Evolutionary conservation across 2,113 vertebrate genomes (phyloP).

Genomic region (Crotophaga sulcirostris): DNA sequence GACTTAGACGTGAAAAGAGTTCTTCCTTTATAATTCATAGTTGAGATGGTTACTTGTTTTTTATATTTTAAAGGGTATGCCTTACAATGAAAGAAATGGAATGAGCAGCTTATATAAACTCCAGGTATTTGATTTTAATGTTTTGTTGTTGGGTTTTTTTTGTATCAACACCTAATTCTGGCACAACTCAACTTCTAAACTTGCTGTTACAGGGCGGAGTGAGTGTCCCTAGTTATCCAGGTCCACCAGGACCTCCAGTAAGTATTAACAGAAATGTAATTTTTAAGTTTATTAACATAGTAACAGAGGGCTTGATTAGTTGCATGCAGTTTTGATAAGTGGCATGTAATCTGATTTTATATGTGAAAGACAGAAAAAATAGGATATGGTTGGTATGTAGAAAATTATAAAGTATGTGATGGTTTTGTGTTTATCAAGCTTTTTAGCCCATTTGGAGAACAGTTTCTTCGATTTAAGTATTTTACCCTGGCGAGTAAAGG

Average conservation of each 20-base stretch:
- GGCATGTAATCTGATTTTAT: neutral
- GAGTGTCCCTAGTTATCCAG: constrained; percentile 81
- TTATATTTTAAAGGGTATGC: constrained; percentile 78
- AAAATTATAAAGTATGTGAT: neutral
- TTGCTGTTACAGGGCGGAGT: constrained; percentile 80
- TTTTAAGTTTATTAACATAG: neutral
- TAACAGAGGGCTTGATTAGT: neutral
- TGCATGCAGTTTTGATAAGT: neutral
- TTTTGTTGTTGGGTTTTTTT: neutral
- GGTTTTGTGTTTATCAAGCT: neutral
- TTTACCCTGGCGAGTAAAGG: neutral
- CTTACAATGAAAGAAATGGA: constrained; percentile 88
- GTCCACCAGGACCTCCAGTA: constrained; percentile 90
- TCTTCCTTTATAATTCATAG: neutral
- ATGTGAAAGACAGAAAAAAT: neutral
- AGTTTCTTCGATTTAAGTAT: neutral
- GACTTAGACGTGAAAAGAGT: neutral
- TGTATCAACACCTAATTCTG: neutral
- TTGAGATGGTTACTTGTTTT: neutral
- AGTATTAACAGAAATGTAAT: constrained; percentile 47
- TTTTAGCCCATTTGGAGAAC: neutral
- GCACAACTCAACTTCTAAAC: neutral
- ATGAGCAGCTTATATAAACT: constrained; percentile 98
- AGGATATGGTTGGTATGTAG: neutral
- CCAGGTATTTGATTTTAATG: constrained; percentile 83